Base-by-base conservation (phyloP, 2,888 invertebrate genomes). In the Melikaiella ostensackeni region DNA sequence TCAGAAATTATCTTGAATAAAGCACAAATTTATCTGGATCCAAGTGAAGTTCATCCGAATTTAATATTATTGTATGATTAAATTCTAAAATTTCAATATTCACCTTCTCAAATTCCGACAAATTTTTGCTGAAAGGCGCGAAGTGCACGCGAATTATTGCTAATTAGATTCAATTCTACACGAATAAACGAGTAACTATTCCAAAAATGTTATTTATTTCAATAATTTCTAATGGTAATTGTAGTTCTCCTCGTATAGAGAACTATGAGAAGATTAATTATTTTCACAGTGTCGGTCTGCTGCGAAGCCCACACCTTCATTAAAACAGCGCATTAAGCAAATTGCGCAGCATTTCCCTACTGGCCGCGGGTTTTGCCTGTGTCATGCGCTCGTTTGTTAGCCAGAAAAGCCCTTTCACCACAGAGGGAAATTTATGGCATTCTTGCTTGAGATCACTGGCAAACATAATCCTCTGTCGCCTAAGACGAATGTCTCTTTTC, bases 391-490 rank as follows among this genome's bases (percentile, higher is more conserved):
- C 84, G 84, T 86, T 86, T 79, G 84, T 82, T 84, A 84, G 83
- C 83, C 76, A 74, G 78, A 79, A 80, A 85, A 86, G 83, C 84
- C 84, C 81, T 86, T 87, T 86, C 84, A 80, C 84, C 85, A 79
- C 75, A 77, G 76, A 77, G 77, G 75, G 79, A 81, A 86, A 88
- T 88, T 87, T 87, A 88, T 86, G 83, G 82, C 83, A 80, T 85
- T 84, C 84, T 85, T 84, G 84, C 83, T 83, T 78, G 84, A 83
- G 80, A 86, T 86, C 84, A 83, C 84, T 80, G 80, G 83, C 76
- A 79, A 84, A 84, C 83, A 83, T 85, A 85, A 85, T 84, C 84
- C 78, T 78, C 81, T 75, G 79, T 62, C 74, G 75, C 70, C 76
- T 73, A 83, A 84, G 84, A 84, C 82, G 79, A 83, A 86, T 84